Evolutionary conservation across 2,888 invertebrate genomes (phyloP), one percentile per base, ranked within the genome.

Genomic region (Cybosia mesomella): DNA sequence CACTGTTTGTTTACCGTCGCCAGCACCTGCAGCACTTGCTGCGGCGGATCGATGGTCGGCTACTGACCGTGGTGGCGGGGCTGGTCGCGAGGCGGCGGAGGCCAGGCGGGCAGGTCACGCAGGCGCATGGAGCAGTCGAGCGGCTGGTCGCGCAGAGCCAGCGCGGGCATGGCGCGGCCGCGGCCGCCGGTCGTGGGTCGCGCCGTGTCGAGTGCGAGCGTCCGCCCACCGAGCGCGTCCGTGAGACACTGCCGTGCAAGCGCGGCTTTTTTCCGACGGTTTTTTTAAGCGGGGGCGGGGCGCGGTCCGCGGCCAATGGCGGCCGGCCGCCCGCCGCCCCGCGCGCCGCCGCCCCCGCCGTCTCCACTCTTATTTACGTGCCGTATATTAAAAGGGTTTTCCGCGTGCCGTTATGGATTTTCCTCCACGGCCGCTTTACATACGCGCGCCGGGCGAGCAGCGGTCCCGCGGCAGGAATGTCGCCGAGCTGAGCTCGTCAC

Each of bases 41-140:
- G 53, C 63, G 57, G 66, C 66, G 71, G 58, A 39, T 67, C 55
- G 58, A 66, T 54, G 62, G 74, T 67, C 67, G 63, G 70, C 75
- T 84, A 92, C 93, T 91, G 91, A 92, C 92, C 93, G 92, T 90
- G 92, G 83, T 89, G 92, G 81, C 80, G 84, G 80, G 83, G 85
- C 76, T 79, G 83, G 75, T 72, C 78, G 79, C 62, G 74, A 79
- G 81, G 96, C 87, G 91, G 89, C 80, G 90, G 90, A 81, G 92
- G 91, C 91, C 91, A 91, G 85, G 91, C 89, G 82, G 91, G 91
- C 84, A 91, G 87, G 83, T 91, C 92, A 85, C 93, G 94, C 90
- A 93, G 92, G 89, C 93, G 92, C 95, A 97, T 97, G 89, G 97
- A 97, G 93, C 97, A 97, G 95, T 97, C 97, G 84, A 97, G 95